A percentile compares a stretch with the other conserved stretches of the same genome.
phyloP scores from a whole-genome alignment of 2,888 invertebrate species.

The Halocaridina rubra region DNA sequence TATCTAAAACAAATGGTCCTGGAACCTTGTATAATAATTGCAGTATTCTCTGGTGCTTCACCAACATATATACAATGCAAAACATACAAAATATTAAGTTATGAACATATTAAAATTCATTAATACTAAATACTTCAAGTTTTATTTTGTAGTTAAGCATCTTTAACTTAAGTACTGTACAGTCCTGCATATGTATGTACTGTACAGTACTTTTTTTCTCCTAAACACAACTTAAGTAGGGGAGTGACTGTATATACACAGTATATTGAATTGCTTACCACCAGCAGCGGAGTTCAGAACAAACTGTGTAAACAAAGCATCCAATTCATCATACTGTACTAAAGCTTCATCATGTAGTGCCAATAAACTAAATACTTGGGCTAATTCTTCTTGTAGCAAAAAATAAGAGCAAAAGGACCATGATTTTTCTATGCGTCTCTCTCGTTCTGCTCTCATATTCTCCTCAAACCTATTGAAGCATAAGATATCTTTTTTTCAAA shows the following conservation, averaged over 20 bases:
- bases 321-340: conserved; percentile 96
- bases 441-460: conserved; percentile 87
- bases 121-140: too few species aligned
- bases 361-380: conserved; percentile 93
- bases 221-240: not conserved
- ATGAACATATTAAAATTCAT: too few species aligned
- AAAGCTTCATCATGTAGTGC: conserved; percentile 93
- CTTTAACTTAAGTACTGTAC: too few species aligned
- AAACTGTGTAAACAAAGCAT: conserved; percentile 96
- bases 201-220: too few species aligned
- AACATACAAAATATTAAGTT: too few species aligned
- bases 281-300: conserved; percentile 92
- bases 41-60: too few species aligned
- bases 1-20: too few species aligned
- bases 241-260: not conserved
- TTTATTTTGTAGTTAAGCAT: too few species aligned
- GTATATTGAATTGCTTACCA: conserved; percentile 68
- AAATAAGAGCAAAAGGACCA: conserved; percentile 98
- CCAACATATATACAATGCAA: too few species aligned
- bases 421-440: conserved; percentile 86
- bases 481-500: too few species aligned
- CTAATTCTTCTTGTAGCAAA: conserved; percentile 93
- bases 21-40: too few species aligned
- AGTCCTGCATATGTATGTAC: too few species aligned
- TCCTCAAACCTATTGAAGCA: conserved; percentile 90